phyloP scores from a whole-genome alignment of 1,140 invertebrate genomes.

The Apis mellifera region DNA sequence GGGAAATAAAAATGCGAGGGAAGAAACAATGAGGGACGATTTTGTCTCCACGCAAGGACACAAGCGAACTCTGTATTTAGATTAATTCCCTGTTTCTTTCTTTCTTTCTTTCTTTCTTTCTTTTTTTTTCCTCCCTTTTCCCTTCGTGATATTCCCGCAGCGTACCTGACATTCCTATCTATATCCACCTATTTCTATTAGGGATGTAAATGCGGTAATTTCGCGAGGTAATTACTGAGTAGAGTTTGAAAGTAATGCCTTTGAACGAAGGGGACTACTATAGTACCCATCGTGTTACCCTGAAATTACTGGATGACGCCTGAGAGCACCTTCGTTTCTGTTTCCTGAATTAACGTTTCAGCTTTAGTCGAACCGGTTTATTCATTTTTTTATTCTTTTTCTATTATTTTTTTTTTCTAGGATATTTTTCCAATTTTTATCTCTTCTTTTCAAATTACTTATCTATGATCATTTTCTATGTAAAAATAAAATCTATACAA shows the following conservation, averaged over 20 bases:
- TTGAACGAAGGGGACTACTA: conserved; percentile 57
- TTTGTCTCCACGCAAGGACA: conserved; percentile 63
- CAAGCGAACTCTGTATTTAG: conserved; percentile 51
- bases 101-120: conserved; percentile 15
- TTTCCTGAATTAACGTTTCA: conserved; percentile 63
- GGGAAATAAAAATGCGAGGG: conserved; percentile 9
- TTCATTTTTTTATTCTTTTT: not conserved
- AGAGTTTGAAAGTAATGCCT: conserved; percentile 70
- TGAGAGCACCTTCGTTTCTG: conserved; percentile 48
- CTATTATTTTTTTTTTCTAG: not conserved
- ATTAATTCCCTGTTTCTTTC: conserved; percentile 57
- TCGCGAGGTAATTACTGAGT: conserved; percentile 71
- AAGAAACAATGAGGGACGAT: conserved; percentile 29
- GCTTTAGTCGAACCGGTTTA: conserved; percentile 43
- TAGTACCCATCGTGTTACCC: conserved; percentile 61
- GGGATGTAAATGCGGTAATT: conserved; percentile 76
- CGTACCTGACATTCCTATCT: conserved; percentile 72
- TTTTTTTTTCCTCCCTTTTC: too few relatives aligned
- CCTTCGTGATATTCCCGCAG: conserved; percentile 57
- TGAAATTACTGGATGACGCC: conserved; percentile 67
- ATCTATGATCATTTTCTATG: too few relatives aligned
- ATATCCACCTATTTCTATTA: conserved; percentile 75
- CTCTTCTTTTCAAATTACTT: not conserved
- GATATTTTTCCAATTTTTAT: not conserved
- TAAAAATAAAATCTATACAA: too few relatives aligned